phyloP scores from a whole-genome alignment of 2,797 vertebrate species.

The Phrynocephalus forsythii region DNA sequence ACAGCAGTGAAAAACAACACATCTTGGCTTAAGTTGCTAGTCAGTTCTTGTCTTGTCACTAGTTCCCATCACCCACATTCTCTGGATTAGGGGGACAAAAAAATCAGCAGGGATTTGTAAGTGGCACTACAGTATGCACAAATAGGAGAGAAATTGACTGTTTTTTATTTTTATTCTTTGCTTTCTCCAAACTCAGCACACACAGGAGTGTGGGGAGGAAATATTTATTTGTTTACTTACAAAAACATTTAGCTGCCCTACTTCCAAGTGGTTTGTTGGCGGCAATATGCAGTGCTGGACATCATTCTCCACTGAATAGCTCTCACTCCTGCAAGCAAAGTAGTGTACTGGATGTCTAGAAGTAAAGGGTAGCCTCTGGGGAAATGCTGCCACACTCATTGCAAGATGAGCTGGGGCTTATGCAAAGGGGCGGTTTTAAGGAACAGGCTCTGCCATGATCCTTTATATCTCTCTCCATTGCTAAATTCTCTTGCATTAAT shows the following conservation, averaged over 20 bases:
- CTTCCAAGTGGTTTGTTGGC: too few relatives aligned
- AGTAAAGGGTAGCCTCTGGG: background rate
- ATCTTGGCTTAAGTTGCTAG: background rate
- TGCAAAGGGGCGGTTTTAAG: too few relatives aligned
- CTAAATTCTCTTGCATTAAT: background rate
- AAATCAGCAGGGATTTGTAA: background rate
- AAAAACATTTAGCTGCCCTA: too few relatives aligned
- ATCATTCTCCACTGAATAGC: too few relatives aligned
- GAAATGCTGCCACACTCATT: too few relatives aligned
- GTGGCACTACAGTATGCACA: background rate
- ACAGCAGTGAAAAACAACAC: background rate
- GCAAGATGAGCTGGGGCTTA: background rate
- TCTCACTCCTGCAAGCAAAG: background rate
- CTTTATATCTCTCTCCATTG: background rate
- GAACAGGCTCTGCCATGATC: too few relatives aligned
- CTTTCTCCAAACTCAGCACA: background rate
- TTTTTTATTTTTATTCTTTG: background rate
- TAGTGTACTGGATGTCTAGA: background rate
- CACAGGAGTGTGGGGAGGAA: background rate
- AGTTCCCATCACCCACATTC: too few relatives aligned
- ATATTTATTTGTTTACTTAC: background rate
- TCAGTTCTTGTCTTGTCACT: background rate
- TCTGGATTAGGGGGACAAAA: too few relatives aligned
- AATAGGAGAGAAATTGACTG: too few relatives aligned
- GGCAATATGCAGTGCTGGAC: background rate